Percentiles rank a stretch among this genome's conserved stretches.
phyloP scores from a whole-genome alignment of 2,888 invertebrate genomes.

The Lepidochrysops patricia region DNA sequence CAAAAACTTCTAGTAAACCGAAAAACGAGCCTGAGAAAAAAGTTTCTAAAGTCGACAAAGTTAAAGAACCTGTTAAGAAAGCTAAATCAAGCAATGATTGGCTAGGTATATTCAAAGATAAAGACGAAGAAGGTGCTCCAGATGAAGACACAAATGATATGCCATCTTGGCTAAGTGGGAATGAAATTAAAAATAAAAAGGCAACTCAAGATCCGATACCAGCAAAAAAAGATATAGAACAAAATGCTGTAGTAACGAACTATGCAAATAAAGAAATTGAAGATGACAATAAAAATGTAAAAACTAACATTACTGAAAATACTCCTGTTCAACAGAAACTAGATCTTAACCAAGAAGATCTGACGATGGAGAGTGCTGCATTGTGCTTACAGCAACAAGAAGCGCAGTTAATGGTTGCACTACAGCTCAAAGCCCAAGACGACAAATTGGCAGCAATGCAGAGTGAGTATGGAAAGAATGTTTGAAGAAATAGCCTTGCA shows the following conservation, averaged over 20 bases:
- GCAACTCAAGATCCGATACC: slow-evolving; percentile 28
- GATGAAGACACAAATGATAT: slow-evolving; percentile 40
- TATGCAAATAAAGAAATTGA: slow-evolving; percentile 22
- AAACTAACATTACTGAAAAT: slow-evolving; percentile 20
- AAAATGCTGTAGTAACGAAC: slow-evolving; percentile 16
- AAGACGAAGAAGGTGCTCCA: slow-evolving; percentile 38
- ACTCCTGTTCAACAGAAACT: slow-evolving; percentile 14
- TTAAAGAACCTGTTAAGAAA: slow-evolving; percentile 39
- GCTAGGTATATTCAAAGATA: slow-evolving; percentile 62
- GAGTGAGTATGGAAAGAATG: slow-evolving; percentile 44
- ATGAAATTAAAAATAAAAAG: slow-evolving; percentile 45
- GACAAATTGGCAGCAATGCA: slow-evolving; percentile 74
- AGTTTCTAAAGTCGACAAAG: slow-evolving; percentile 29
- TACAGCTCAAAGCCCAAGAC: slow-evolving; percentile 78
- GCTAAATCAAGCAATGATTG: slow-evolving; percentile 54
- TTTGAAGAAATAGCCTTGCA: too few species aligned
- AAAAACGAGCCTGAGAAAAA: slow-evolving; percentile 35
- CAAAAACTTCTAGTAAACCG: slow-evolving; percentile 32
- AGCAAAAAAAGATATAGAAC: slow-evolving; percentile 21
- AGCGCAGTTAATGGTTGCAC: slow-evolving; percentile 74
- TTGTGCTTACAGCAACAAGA: slow-evolving; percentile 77
- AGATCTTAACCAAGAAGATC: slow-evolving; percentile 46
- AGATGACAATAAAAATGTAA: slow-evolving; percentile 22
- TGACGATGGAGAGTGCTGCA: slow-evolving; percentile 70
- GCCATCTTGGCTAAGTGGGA: slow-evolving; percentile 58